These are phyloP conservation scores for Sterrhoptilus dennistouni DNA, from an alignment of 2,113 vertebrate species.

Conservation along the genomic window DNA sequence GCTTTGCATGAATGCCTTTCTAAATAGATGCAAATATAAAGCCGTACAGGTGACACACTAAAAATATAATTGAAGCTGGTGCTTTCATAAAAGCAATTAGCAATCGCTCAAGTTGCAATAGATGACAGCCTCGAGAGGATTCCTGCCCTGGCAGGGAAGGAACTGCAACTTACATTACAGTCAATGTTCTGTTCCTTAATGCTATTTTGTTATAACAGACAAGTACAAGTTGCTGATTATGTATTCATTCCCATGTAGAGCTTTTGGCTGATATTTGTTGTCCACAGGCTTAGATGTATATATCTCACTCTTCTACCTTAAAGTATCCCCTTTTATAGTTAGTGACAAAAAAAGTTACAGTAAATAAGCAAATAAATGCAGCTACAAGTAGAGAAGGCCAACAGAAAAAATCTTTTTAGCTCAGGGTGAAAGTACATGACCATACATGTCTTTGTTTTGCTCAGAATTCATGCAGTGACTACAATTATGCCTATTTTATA, in stretches of 20 bases:
- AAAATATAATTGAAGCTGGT: slow-evolving; percentile 6
- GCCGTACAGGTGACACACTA: slow-evolving; percentile 6
- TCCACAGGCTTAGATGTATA: background rate
- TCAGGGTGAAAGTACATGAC: background rate
- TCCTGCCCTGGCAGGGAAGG: slow-evolving; percentile 5
- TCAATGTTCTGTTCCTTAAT: background rate
- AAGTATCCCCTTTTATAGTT: background rate
- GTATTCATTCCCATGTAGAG: background rate
- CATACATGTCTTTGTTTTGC: background rate
- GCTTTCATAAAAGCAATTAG: slow-evolving; percentile 46
- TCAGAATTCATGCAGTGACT: background rate
- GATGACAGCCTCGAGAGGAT: slow-evolving; percentile 25
- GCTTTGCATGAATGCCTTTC: background rate
- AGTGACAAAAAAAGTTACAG: background rate
- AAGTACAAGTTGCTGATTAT: background rate
- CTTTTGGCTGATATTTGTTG: slow-evolving; percentile 11
- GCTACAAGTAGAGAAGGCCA: background rate
- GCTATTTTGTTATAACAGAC: background rate
- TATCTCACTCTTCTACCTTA: background rate
- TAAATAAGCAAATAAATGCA: background rate
- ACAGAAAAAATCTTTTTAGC: background rate
- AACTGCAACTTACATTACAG: background rate
- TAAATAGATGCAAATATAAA: background rate
- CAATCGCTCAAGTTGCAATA: slow-evolving; percentile 16
- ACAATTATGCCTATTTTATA: background rate